phyloP scores from a whole-genome alignment of 2,888 invertebrate species.

The Ophraella communa region DNA sequence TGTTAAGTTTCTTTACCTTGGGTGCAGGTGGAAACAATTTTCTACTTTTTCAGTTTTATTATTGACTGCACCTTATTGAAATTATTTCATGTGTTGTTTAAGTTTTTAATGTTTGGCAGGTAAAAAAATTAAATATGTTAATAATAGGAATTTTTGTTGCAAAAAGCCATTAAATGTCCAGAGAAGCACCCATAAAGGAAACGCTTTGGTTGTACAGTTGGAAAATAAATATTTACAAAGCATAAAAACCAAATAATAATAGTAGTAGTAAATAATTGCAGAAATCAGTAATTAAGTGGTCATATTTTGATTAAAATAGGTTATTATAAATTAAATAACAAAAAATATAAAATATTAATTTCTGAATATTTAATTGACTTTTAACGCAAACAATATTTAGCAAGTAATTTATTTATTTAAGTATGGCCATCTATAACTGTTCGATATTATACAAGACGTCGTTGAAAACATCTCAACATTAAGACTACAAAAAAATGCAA shows the following conservation, averaged over 20 bases:
- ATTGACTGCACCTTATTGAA: too few relatives aligned
- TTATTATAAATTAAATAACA: too few relatives aligned
- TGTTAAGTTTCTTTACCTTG: too few relatives aligned
- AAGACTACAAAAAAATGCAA: too few relatives aligned
- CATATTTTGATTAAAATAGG: background rate
- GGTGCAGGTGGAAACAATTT: too few relatives aligned
- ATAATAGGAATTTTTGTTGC: background rate
- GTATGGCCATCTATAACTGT: too few relatives aligned
- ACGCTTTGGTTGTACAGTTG: background rate
- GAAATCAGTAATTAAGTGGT: too few relatives aligned
- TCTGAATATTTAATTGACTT: background rate
- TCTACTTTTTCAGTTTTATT: too few relatives aligned
- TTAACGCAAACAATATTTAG: background rate
- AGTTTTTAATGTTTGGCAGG: background rate
- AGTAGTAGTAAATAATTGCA: too few relatives aligned
- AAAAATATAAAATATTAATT: background rate
- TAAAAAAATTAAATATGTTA: background rate
- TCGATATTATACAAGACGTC: too few relatives aligned
- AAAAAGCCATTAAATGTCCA: conserved; percentile 4
- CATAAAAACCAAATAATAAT: background rate
- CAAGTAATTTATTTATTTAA: background rate
- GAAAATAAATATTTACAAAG: background rate
- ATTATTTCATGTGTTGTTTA: too few relatives aligned
- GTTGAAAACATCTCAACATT: too few relatives aligned
- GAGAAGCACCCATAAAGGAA: background rate